Evolutionary conservation across 2,113 vertebrate species (phyloP).

Genomic region (Pachyramphus minor): DNA sequence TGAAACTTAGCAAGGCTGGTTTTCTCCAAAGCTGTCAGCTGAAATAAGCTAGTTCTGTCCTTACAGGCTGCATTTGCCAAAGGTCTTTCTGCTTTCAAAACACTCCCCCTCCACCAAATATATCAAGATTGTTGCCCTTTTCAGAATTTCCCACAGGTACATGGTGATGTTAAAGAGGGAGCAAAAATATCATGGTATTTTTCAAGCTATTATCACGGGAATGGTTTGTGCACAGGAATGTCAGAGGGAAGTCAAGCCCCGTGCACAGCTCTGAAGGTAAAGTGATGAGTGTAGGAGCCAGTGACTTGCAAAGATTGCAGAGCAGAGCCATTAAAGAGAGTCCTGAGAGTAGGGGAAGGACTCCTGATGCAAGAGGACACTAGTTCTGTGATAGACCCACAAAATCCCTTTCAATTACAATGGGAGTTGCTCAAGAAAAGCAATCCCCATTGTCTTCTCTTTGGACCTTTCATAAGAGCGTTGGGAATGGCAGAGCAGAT

Average conservation of each 20-base stretch:
- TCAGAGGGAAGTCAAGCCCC: not conserved
- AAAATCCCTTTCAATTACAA: not conserved
- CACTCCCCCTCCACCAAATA: not conserved
- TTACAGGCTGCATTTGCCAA: not conserved
- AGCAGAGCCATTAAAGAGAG: not conserved
- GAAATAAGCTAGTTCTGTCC: not conserved
- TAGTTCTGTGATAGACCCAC: not conserved
- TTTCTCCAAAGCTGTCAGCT: constrained; percentile 39
- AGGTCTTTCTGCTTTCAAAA: not conserved
- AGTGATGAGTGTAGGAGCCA: not conserved
- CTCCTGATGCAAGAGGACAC: not conserved
- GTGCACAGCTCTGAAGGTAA: not conserved
- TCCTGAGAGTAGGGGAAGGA: not conserved
- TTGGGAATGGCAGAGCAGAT: not conserved
- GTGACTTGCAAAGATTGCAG: not conserved
- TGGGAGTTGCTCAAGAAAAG: constrained; percentile 14
- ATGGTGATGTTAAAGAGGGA: fast-evolving
- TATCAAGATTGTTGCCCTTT: constrained; percentile 10
- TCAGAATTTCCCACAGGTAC: constrained; percentile 9
- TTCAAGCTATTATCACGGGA: not conserved
- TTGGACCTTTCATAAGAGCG: not conserved
- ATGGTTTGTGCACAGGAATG: not conserved
- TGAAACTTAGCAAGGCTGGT: constrained; percentile 13
- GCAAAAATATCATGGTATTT: constrained; percentile 11
- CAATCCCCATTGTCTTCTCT: not conserved